Base-by-base conservation (phyloP, 1,140 invertebrate genomes). In the Caligus rogercresseyi region DNA sequence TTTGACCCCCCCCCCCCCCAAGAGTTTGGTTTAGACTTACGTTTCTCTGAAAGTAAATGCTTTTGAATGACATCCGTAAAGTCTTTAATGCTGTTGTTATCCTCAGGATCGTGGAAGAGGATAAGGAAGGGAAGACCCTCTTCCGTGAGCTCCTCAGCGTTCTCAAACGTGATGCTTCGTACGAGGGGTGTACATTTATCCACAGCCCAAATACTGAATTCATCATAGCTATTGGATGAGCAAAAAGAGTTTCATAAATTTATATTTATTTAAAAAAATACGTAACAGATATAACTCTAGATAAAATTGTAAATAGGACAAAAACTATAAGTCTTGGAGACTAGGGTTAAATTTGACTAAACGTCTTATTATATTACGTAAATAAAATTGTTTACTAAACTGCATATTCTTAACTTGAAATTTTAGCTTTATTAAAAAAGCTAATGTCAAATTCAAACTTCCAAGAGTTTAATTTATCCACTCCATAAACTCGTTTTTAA, bases 71-170 rank as follows among this genome's bases (percentile, higher is more conserved):
- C 76, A 67, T 85, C 81, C 70, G 86, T 90, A 71, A 83, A 98
- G 66, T 81, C 78, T 70, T 92, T 90, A 51, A 96, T 82, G 66
- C 82, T 87, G 23, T 86, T 82, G 2, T 78, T 79, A 74, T 98
- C 93, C 68, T 87, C 83, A 1, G 89, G 84, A 66, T 82, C 72
- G 70, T 98, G 89, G 74, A 99, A 99, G 1, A 99, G 73, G 67
- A 99, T 98, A 3, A 99, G 78, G 74, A 99, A 99, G n/a, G 96
- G 95, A 66, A 98, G 74, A 15, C 95, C 95, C 78, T 98, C 95
- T 77, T 99, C 96, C 0, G 95, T 98, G 13, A 98, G 73, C 75
- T 98, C 94, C 76, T 98, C 94, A 19, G 94, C 95, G 80, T 98
- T 98, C 77, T 97, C 92, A 75, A 98, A 98, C 2, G 93, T 97